A percentile compares a stretch with the other conserved stretches of the same genome.
Conservation (phyloP, 2,113 vertebrate species). For the Tapirus terrestris region DNA sequence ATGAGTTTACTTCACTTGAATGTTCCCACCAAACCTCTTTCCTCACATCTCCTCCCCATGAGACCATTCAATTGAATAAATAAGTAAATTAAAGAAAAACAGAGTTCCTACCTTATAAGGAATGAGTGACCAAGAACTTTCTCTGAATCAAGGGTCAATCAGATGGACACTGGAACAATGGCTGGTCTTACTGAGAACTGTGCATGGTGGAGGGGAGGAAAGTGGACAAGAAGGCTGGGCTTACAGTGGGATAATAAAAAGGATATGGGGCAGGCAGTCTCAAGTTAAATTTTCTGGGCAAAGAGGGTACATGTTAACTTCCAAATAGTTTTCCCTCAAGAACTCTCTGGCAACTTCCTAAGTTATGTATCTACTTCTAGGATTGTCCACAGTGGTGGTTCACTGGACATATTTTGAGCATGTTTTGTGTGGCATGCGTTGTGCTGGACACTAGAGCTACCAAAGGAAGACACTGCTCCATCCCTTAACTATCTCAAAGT, state of each 20-base stretch:
- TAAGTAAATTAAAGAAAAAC: neutral
- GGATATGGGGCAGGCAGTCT: neutral
- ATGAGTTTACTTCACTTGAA: neutral
- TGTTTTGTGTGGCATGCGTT: neutral
- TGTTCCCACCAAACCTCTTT: neutral
- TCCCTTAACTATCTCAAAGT: neutral
- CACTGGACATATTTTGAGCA: neutral
- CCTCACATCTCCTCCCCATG: neutral
- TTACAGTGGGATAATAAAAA: neutral
- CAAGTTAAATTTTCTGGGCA: neutral
- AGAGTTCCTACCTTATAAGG: neutral
- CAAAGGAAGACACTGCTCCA: neutral
- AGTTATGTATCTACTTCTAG: neutral
- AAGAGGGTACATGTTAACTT: neutral
- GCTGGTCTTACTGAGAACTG: neutral
- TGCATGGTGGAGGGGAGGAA: neutral
- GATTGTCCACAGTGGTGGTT: neutral
- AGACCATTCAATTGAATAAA: neutral
- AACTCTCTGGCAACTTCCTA: neutral
- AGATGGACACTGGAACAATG: neutral
- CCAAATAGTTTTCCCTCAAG: neutral
- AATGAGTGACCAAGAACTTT: neutral
- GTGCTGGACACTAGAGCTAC: neutral
- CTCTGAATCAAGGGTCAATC: neutral
- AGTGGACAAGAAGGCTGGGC: neutral